Conservation (phyloP, 2,113 vertebrate species). For the Lycaon pictus region DNA sequence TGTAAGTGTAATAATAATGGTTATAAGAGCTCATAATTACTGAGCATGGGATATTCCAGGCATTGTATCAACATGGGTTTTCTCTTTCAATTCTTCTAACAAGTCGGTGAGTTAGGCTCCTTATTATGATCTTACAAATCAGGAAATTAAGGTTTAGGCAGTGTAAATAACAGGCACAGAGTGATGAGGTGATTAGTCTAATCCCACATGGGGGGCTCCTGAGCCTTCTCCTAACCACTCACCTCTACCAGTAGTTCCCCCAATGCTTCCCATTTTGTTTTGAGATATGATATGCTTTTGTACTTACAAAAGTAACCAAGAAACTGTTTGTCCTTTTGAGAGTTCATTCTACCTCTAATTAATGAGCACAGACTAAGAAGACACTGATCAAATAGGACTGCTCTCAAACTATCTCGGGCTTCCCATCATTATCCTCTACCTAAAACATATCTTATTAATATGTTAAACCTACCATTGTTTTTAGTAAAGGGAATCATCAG, state of each 20-base stretch:
- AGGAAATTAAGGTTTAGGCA: conserved; percentile 39
- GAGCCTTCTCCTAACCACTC: background rate
- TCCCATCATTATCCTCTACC: background rate
- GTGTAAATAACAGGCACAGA: background rate
- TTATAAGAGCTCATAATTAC: background rate
- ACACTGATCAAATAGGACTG: background rate
- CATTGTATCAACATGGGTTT: background rate
- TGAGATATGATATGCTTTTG: background rate
- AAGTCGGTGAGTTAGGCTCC: background rate
- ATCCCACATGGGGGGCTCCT: background rate
- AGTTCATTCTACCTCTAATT: conserved; percentile 2
- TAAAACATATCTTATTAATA: background rate
- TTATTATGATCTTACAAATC: conserved; percentile 9
- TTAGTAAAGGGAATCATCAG: background rate
- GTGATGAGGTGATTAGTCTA: background rate
- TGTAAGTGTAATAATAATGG: background rate
- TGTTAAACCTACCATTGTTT: background rate
- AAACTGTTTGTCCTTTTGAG: background rate
- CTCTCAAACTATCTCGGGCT: background rate
- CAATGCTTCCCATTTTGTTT: background rate
- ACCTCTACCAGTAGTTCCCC: background rate
- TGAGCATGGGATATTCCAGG: background rate
- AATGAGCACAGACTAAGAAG: background rate
- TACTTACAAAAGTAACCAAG: background rate
- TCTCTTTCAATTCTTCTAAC: conserved; percentile 1